Evolutionary conservation across 2,113 vertebrate species (phyloP), one percentile per base, ranked within the genome.

Genomic region (Anhinga rufa): DNA sequence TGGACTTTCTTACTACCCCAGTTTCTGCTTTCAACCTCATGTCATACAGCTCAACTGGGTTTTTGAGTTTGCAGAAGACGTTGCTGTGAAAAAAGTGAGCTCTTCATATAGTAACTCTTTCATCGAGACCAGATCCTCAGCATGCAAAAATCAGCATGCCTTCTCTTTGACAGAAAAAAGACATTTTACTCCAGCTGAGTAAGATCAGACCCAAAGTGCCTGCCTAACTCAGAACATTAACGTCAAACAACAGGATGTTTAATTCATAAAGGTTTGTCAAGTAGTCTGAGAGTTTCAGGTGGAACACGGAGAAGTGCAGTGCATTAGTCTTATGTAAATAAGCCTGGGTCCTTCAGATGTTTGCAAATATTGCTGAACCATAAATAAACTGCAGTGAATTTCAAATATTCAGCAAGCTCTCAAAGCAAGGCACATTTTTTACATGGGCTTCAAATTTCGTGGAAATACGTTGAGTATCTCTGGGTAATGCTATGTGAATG

Each of bases 21-120:
- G 12, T 8, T 12, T 60, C 29, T 77, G 34, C 31, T 68, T 52
- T 42, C 31, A 58, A 32, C 40, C 12, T 84, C 72, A 26, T 61
- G 16, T 32, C 48, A 54, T 11, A 24, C 1, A 24, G 3, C 16
- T 32, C 52, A 61, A 2, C 17, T 10, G 10, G 4, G 31, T 1
- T 42, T 46, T 20, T 19, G 9, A 61, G 14, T 77, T 70, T 51
- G 13, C 36, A 70, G 29, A 74, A 81, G 10, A 78, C 3, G 7
- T 32, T 46, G 71, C 29, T 48, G 10, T 54, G 42, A 36, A 68
- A 46, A 14, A 54, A 17, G 9, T 12, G 40, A 60, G 24, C 14
- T 26, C 17, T 54, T 7, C 62, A 9, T 10, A 34, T 46, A 76
- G 62, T 9, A 17, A 46, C 5, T 46, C 12, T 22, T 81, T 24